A percentile compares a stretch with the other conserved stretches of the same genome.
These are phyloP conservation scores for Phylloscopus whistleri DNA, from an alignment of 2,113 vertebrate genomes.

Conservation along the genomic window DNA sequence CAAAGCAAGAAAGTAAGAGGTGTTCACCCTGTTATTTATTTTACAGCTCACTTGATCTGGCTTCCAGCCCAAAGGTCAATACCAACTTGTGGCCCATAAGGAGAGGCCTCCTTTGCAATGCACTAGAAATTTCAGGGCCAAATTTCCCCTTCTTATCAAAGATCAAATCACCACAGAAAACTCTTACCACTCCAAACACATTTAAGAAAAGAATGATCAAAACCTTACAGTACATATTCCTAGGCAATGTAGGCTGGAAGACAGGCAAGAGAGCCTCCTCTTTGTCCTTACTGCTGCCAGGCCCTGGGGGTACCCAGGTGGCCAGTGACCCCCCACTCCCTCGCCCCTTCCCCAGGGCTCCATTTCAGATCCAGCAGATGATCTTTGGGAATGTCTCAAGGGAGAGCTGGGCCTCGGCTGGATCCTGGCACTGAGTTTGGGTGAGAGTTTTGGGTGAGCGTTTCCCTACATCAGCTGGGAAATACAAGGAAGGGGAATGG, in stretches of 20 bases:
- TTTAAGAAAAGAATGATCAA: background rate
- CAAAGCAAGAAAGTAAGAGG: background rate
- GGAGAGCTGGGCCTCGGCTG: background rate
- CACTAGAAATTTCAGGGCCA: background rate
- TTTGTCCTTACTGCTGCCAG: background rate
- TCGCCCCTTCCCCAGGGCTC: background rate
- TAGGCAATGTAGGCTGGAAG: background rate
- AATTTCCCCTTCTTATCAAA: background rate
- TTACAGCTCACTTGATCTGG: background rate
- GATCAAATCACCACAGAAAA: background rate
- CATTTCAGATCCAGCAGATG: background rate
- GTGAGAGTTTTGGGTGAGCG: background rate
- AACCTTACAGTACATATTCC: background rate
- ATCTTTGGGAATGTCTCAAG: background rate
- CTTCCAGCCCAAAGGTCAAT: background rate
- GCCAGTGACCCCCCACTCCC: rapidly evolving
- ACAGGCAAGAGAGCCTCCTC: background rate
- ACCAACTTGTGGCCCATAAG: background rate
- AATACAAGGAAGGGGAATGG: background rate
- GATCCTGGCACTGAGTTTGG: too few relatives aligned
- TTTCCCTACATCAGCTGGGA: background rate
- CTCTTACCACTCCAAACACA: background rate
- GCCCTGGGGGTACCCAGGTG: too few relatives aligned
- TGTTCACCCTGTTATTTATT: background rate
- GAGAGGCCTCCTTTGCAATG: background rate